Evolutionary conservation across 2,113 vertebrate genomes (phyloP), one percentile per base, ranked within the genome.

Genomic region (Chloroceryle aenea): DNA sequence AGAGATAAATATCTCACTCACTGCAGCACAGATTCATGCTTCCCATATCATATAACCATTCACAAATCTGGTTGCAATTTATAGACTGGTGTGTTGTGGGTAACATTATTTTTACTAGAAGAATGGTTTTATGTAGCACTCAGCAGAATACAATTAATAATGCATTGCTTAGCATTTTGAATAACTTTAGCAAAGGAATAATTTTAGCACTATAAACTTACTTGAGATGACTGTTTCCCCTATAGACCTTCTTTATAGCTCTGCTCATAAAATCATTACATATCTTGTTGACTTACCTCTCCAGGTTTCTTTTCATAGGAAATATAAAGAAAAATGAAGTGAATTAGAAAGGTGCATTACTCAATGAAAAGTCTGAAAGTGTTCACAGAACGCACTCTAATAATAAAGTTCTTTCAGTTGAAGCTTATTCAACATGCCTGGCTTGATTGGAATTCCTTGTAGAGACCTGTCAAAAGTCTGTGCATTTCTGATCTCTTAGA

Each of bases 91-190:
- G 66, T 89, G 52, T 91, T 97, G 67, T 89, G 66, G 62, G 38
- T 76, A 94, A 53, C 76, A 93, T 91, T 89, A 88, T 94, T 94
- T 81, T 90, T 89, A 50, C 45, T 29, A 27, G 61, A 89, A 96
- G 42, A 95, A 93, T 83, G 50, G 3, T 64, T 96, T 97, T 96
- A 83, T 96, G 71, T 85, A 77, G 83, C 45, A 96, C 74, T 89
- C 79, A 92, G 61, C 27, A 97, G 89, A 98, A 96, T 83, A 88
- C 26, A 61, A 69, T 97, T 97, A 97, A 96, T 96, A 98, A 97
- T 63, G 71, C 71, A 79, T 88, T 82, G 45, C 45, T 96, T 94
- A 96, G 29, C 82, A 87, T 96, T 97, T 92, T 97, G 94, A 97
- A 97, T 97, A 96, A 96, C 97, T 96, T 96, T 80, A 95, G 55